These are phyloP conservation scores for Apoda limacodes DNA, from an alignment of 2,888 invertebrate genomes.

Conservation along the genomic window DNA sequence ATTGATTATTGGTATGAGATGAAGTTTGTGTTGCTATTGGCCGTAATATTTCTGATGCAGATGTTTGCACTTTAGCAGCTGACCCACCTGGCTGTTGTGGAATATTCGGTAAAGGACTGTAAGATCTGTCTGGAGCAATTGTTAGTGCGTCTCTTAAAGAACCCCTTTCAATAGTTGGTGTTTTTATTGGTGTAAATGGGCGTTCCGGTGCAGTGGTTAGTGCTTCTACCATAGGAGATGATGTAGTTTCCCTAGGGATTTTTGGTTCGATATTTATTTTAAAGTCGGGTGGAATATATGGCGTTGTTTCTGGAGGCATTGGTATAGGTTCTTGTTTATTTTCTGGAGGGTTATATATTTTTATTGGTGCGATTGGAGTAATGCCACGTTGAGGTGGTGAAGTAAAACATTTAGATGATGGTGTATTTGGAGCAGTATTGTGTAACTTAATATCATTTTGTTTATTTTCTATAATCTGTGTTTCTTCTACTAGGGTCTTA, in stretches of 20 bases:
- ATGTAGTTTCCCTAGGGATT: conserved; percentile 46
- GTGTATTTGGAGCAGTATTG: conserved; percentile 29
- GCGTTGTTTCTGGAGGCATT: conserved; percentile 73
- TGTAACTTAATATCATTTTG: background rate
- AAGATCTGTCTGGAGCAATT: conserved; percentile 73
- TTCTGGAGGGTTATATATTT: conserved; percentile 55
- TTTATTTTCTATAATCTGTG: background rate
- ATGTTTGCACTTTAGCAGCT: conserved; percentile 30
- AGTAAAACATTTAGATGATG: conserved; percentile 35
- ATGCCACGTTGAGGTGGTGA: conserved; percentile 41
- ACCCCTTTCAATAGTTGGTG: conserved; percentile 54
- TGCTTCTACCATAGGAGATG: conserved; percentile 75
- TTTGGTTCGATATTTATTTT: conserved; percentile 70
- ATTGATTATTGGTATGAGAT: conserved; percentile 33
- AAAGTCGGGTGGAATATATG: conserved; percentile 75
- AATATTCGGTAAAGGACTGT: conserved; percentile 65
- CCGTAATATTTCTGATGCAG: conserved; percentile 37
- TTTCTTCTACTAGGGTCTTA: too few relatives aligned
- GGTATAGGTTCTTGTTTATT: conserved; percentile 65
- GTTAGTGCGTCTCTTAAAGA: conserved; percentile 70
- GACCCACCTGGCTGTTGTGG: conserved; percentile 43
- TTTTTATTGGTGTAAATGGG: conserved; percentile 70
- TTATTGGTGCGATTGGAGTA: conserved; percentile 55
- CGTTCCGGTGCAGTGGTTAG: conserved; percentile 76
- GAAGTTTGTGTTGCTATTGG: conserved; percentile 44